These are phyloP conservation scores for Cephus cinctus DNA, from an alignment of 1,140 invertebrate genomes.

Conservation along the genomic window DNA sequence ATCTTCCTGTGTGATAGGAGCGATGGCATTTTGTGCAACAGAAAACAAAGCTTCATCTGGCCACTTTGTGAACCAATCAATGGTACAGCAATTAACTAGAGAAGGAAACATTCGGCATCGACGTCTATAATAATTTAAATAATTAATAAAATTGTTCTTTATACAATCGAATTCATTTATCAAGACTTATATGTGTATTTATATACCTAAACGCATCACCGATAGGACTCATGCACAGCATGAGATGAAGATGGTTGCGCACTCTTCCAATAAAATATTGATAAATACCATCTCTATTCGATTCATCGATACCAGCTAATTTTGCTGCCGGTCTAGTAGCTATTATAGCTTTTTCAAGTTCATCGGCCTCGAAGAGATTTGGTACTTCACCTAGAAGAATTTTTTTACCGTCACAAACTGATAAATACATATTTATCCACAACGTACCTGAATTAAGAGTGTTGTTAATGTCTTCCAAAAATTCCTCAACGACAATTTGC, in stretches of 20 bases:
- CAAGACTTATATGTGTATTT: too few relatives aligned
- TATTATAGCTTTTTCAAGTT: conserved; percentile 79
- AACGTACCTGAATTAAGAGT: conserved; percentile 77
- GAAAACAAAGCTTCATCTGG: conserved; percentile 83
- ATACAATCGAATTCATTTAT: neutral
- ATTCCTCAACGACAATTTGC: conserved; percentile 88
- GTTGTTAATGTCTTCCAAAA: conserved; percentile 90
- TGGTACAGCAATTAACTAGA: conserved; percentile 89
- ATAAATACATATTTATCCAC: conserved; percentile 6
- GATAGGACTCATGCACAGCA: conserved; percentile 87
- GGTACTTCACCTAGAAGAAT: conserved; percentile 70
- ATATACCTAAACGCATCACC: conserved; percentile 76
- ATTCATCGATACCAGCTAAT: conserved; percentile 66
- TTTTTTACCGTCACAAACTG: neutral
- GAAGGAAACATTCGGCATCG: conserved; percentile 86
- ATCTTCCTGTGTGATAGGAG: conserved; percentile 49
- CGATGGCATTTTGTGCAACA: conserved; percentile 66
- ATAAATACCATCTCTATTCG: conserved; percentile 75
- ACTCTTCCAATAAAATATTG: conserved; percentile 81
- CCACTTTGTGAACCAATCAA: conserved; percentile 92
- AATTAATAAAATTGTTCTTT: conserved; percentile 1
- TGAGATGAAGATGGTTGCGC: conserved; percentile 77
- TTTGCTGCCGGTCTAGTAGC: conserved; percentile 70
- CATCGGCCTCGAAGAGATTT: conserved; percentile 82
- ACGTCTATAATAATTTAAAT: conserved; percentile 49